Evolutionary conservation across 2,113 vertebrate genomes (phyloP).

Genomic region (Rhombomys opimus): DNA sequence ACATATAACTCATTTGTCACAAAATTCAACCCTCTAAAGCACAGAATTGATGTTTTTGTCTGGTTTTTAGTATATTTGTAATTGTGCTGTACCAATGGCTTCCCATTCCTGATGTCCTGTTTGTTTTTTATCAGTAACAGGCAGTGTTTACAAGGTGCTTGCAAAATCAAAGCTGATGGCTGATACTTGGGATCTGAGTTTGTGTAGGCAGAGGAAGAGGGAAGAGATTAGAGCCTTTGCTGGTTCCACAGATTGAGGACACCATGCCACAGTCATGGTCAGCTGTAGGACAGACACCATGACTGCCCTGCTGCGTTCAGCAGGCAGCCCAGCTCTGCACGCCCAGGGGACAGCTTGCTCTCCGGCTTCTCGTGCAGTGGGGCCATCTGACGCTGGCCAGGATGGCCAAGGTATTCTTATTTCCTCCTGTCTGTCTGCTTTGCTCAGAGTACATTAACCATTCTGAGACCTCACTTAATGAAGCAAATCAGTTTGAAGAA

Average conservation of each 20-base stretch:
- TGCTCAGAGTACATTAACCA: constrained; percentile 42
- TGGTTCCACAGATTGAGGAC: neutral
- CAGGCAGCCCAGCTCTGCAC: neutral
- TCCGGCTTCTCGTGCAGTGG: neutral
- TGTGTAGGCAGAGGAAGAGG: neutral
- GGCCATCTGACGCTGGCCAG: neutral
- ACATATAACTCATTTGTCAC: neutral
- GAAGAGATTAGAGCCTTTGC: neutral
- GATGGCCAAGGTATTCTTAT: neutral
- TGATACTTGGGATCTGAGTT: neutral
- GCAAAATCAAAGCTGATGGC: constrained; percentile 25
- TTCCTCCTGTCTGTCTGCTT: constrained; percentile 47
- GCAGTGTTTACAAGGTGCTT: neutral
- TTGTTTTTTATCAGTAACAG: constrained; percentile 43
- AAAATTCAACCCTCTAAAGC: neutral
- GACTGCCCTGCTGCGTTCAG: neutral
- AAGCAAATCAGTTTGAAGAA: constrained; percentile 72
- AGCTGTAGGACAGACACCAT: neutral
- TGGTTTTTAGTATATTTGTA: neutral
- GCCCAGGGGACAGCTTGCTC: neutral
- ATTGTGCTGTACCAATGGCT: neutral
- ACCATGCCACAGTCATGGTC: neutral
- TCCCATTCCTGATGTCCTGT: neutral
- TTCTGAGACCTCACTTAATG: constrained; percentile 65
- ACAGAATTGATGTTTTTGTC: neutral